A percentile compares a stretch with the other conserved stretches of the same genome.
Evolutionary conservation across 2,113 vertebrate genomes (phyloP).

Genomic region (Phasianus colchicus): DNA sequence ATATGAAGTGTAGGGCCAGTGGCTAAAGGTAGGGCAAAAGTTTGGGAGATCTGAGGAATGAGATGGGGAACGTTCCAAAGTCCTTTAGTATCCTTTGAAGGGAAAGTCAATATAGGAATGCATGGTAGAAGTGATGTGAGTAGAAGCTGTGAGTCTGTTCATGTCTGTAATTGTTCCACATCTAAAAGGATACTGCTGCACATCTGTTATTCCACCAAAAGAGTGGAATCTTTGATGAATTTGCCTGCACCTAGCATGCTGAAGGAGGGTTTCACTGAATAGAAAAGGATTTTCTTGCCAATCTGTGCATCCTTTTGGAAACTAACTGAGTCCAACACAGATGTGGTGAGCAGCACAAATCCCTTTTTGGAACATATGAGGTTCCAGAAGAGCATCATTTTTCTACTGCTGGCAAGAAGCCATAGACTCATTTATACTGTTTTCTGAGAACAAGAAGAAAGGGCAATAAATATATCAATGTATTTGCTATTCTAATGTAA

Average conservation of each 20-base stretch:
- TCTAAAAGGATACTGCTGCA: conserved; percentile 43
- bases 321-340: conserved; percentile 56
- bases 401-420: conserved; percentile 32
- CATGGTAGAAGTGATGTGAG: not conserved
- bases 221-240: conserved; percentile 59
- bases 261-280: conserved; percentile 28
- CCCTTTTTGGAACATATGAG: conserved; percentile 27
- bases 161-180: conserved; percentile 36
- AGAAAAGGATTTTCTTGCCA: conserved; percentile 38
- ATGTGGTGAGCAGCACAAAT: conserved; percentile 53
- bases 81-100: not conserved
- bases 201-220: conserved; percentile 53
- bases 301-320: conserved; percentile 61
- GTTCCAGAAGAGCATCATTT: conserved; percentile 52
- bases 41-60: not conserved
- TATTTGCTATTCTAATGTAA: not conserved
- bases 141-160: conserved; percentile 30
- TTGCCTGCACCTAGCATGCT: conserved; percentile 39
- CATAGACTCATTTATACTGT: not conserved
- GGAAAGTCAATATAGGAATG: not conserved
- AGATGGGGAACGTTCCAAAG: not conserved
- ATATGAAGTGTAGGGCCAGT: not conserved
- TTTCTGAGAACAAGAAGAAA: conserved; percentile 29
- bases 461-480: not conserved
- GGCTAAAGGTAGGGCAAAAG: not conserved